Evolutionary conservation across 2,797 vertebrate genomes (phyloP).

Genomic region (Neomorphus geoffroyi): DNA sequence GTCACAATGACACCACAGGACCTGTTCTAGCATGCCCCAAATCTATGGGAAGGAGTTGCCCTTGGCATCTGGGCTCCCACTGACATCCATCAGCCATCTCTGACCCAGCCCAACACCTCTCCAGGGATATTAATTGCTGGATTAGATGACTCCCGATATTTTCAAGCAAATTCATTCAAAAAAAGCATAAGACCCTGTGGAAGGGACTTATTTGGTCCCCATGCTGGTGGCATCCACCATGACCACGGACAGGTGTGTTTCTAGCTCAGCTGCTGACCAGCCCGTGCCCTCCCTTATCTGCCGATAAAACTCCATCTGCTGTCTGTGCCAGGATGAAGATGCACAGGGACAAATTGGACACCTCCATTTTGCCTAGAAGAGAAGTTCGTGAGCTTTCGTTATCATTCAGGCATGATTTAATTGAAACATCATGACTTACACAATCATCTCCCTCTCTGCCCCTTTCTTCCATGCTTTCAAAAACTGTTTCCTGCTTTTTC

Average conservation of each 20-base stretch:
- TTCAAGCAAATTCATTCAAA: neutral
- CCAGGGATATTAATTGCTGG: neutral
- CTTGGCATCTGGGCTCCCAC: neutral
- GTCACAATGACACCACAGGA: neutral
- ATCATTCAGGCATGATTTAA: neutral
- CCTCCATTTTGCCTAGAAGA: neutral
- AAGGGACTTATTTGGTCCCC: neutral
- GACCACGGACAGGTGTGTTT: neutral
- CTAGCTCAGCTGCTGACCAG: neutral
- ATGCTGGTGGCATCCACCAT: rapidly evolving
- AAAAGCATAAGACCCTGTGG: neutral
- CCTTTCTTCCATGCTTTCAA: neutral
- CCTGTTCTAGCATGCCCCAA: neutral
- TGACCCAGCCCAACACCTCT: neutral
- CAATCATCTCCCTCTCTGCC: neutral
- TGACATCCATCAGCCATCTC: neutral
- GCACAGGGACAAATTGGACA: neutral
- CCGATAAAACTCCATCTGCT: neutral
- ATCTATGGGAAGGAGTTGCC: neutral
- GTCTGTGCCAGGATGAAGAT: neutral
- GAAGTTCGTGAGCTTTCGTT: constrained; percentile 1
- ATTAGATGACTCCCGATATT: neutral
- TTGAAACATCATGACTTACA: constrained; percentile 41
- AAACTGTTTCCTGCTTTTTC: constrained; percentile 20
- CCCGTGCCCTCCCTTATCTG: neutral